Percentiles rank a stretch among this genome's conserved stretches.
Evolutionary conservation across 2,888 invertebrate genomes (phyloP).

Genomic region (Heterodera filipjevi): DNA sequence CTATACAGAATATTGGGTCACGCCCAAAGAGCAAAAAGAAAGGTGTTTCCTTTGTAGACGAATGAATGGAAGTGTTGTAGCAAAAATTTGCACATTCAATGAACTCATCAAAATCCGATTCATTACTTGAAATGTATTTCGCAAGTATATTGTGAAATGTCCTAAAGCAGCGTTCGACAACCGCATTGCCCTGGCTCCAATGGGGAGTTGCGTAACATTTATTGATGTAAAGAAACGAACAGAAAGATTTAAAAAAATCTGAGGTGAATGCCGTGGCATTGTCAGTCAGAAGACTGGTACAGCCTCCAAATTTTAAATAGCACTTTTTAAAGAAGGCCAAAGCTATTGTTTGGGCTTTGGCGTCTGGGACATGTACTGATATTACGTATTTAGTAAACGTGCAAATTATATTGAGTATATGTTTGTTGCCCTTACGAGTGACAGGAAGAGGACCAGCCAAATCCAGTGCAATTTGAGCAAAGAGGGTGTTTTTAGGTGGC

Average conservation of each 20-base stretch:
- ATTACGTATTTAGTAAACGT: constrained; percentile 43
- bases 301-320: constrained; percentile 45
- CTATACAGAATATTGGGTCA: constrained; percentile 36
- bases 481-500: neutral
- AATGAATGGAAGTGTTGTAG: constrained; percentile 40
- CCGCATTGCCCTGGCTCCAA: constrained; percentile 47
- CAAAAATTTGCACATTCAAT: constrained; percentile 30
- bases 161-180: constrained; percentile 45
- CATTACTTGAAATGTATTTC: constrained; percentile 29
- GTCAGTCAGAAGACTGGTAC: constrained; percentile 48
- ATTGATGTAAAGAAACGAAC: constrained; percentile 35
- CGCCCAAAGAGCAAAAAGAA: constrained; percentile 37
- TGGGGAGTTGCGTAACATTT: constrained; percentile 42
- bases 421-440: constrained; percentile 11
- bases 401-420: constrained; percentile 31
- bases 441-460: constrained; percentile 31
- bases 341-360: constrained; percentile 59
- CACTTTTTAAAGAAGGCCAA: constrained; percentile 45
- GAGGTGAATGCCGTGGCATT: constrained; percentile 45
- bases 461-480: constrained; percentile 29
- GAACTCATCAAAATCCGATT: constrained; percentile 31
- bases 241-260: constrained; percentile 31
- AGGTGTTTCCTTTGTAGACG: constrained; percentile 37
- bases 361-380: constrained; percentile 59
- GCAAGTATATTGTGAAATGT: constrained; percentile 36